Percentiles rank a stretch among this genome's conserved stretches.
phyloP scores from a whole-genome alignment of 2,113 vertebrate species.

The Carettochelys insculpta region DNA sequence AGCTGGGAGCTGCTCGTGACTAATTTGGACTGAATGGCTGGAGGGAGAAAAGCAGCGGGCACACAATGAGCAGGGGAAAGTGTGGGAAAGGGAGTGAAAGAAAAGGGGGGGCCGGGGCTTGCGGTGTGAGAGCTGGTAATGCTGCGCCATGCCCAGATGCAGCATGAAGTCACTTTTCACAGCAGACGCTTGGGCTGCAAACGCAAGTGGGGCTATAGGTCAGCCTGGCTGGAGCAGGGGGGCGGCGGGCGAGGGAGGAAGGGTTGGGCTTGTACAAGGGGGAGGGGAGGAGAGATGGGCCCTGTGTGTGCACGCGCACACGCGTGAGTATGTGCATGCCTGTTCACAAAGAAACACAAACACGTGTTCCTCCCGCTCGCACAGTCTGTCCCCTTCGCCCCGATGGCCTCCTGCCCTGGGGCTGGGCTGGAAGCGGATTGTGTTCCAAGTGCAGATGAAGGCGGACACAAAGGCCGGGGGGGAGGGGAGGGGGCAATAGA shows the following conservation, averaged over 20 bases:
- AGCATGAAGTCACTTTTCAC: constrained; percentile 64
- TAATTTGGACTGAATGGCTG: constrained; percentile 72
- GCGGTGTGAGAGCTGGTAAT: constrained; percentile 53
- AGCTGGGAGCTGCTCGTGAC: constrained; percentile 68
- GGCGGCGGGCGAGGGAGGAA: background rate
- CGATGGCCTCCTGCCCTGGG: background rate
- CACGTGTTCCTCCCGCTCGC: background rate
- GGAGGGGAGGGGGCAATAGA: background rate
- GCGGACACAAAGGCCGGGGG: background rate
- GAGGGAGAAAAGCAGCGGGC: constrained; percentile 59
- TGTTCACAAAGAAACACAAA: constrained; percentile 43
- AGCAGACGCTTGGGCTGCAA: constrained; percentile 15
- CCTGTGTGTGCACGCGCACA: background rate
- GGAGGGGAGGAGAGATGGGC: background rate
- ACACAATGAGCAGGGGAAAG: constrained; percentile 65
- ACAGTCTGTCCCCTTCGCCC: background rate
- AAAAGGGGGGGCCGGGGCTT: constrained; percentile 48
- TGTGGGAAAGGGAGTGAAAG: constrained; percentile 67
- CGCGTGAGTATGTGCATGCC: background rate
- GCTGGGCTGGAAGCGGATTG: background rate
- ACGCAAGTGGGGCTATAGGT: constrained; percentile 36
- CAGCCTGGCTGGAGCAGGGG: background rate
- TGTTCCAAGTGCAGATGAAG: background rate
- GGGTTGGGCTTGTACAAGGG: background rate
- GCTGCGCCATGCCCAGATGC: constrained; percentile 55